Conservation (phyloP, 2,113 vertebrate species). For the Mugil cephalus region DNA sequence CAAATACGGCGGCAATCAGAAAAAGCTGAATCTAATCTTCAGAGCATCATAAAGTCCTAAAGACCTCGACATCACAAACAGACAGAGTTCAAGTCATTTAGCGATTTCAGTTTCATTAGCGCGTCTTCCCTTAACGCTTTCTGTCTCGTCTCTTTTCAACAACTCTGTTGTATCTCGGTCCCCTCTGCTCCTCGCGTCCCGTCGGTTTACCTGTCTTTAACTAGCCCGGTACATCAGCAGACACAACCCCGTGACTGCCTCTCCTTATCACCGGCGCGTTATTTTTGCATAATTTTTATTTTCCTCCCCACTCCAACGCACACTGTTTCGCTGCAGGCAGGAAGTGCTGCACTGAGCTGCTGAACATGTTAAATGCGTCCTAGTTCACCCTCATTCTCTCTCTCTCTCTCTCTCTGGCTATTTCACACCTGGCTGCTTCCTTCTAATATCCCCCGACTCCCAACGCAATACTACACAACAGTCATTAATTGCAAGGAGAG, state of each 20-base stretch:
- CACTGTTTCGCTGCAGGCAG: constrained; percentile 58
- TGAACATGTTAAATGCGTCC: constrained; percentile 56
- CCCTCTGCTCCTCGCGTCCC: constrained; percentile 8
- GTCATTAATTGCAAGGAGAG: constrained; percentile 71
- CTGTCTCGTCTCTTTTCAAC: neutral
- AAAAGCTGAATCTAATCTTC: constrained; percentile 1
- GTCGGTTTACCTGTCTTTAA: constrained; percentile 16
- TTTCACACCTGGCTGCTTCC: constrained; percentile 75
- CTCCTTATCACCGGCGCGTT: constrained; percentile 39
- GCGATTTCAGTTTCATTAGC: neutral
- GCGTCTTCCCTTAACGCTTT: neutral
- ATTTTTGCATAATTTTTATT: constrained; percentile 54
- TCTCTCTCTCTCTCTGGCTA: constrained; percentile 44
- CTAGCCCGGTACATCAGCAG: constrained; percentile 34
- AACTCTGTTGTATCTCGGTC: neutral
- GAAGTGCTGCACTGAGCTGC: constrained; percentile 46
- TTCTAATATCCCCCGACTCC: constrained; percentile 59
- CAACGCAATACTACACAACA: constrained; percentile 40
- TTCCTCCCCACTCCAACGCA: constrained; percentile 48
- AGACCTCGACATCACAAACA: constrained; percentile 2
- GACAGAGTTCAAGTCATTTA: constrained; percentile 26
- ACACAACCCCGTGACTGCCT: constrained; percentile 41
- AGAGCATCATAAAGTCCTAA: neutral
- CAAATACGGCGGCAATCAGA: constrained; percentile 1
- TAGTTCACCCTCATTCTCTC: neutral